Evolutionary conservation across 2,797 vertebrate genomes (phyloP), one percentile per base, ranked within the genome.

Genomic region (Limosa lapponica): DNA sequence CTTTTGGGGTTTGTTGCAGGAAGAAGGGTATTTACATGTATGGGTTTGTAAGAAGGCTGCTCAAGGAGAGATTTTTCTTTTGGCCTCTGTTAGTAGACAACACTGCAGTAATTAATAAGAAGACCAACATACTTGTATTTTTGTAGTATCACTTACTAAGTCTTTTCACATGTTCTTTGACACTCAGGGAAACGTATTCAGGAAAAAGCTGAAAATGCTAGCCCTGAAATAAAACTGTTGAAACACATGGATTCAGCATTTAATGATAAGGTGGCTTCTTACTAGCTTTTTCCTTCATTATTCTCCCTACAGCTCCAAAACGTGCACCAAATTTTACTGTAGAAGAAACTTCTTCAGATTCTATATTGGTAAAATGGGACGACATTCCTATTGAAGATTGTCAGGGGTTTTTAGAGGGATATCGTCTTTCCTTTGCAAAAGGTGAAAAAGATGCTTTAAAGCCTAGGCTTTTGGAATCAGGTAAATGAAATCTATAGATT

Each of bases 331-430:
- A 97, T 95, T 98, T 98, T 81, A 98, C 96, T 39, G 97, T 98
- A 28, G 96, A 97, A 93, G 96, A 97, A 65, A 98, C 98, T 3
- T 98, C 98, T 52, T 98, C 98, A 62, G 98, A 98, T 87, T 98
- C 98, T 1, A 98, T 98, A 79, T 27, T 97, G 67, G 97, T 98
- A 32, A 98, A 97, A 79, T 98, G 98, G 98, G 97, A 98, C 25
- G 95, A 97, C 13, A 98, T 98, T 87, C 97, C 98, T 78, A 69
- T 98, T 86, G 97, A 98, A 79, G 96, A 98, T n/a, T 97, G 97
- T 7, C 97, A 95, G 46, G 98, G 98, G 1, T 98, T 98, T 95
- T 86, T 98, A 81, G 97, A 97, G 87, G 98, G 98, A 25, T 98
- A 98, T 80, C 91, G 98, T 20, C 97, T 98, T 96, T 98, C 97